These are phyloP conservation scores for Peromyscus californicus DNA, from an alignment of 2,113 vertebrate species.

Conservation along the genomic window DNA sequence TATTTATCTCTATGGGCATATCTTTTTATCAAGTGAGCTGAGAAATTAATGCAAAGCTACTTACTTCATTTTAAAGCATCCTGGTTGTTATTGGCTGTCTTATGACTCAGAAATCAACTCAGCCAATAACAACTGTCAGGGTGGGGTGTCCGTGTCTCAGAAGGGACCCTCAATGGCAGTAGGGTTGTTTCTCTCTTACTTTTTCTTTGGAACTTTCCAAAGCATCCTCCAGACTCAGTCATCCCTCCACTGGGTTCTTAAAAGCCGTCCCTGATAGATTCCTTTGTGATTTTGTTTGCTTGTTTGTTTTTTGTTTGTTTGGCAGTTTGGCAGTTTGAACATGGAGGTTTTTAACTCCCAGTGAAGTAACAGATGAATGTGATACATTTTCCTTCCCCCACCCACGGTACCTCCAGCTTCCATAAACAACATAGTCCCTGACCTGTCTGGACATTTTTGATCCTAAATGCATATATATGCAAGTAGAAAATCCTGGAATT, in stretches of 20 bases:
- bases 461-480: no score
- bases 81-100: neutral
- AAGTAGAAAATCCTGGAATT: neutral
- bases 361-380: neutral
- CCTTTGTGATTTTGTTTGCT: constrained; percentile 12
- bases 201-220: neutral
- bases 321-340: neutral
- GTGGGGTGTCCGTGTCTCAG: neutral
- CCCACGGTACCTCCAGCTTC: neutral
- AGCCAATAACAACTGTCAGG: no score
- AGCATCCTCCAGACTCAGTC: neutral
- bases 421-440: neutral
- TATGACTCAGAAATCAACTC: no score
- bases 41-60: constrained; percentile 35
- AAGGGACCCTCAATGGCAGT: neutral
- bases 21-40: neutral
- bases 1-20: neutral
- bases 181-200: neutral
- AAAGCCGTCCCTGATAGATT: constrained; percentile 84
- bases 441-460: constrained; percentile 16
- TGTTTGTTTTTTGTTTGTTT: neutral
- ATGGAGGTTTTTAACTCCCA: constrained; percentile 32
- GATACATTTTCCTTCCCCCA: constrained; percentile 32
- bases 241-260: neutral
- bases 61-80: constrained; percentile 10